phyloP scores from a whole-genome alignment of 2,797 vertebrate genomes.

The Myotis planiceps region DNA sequence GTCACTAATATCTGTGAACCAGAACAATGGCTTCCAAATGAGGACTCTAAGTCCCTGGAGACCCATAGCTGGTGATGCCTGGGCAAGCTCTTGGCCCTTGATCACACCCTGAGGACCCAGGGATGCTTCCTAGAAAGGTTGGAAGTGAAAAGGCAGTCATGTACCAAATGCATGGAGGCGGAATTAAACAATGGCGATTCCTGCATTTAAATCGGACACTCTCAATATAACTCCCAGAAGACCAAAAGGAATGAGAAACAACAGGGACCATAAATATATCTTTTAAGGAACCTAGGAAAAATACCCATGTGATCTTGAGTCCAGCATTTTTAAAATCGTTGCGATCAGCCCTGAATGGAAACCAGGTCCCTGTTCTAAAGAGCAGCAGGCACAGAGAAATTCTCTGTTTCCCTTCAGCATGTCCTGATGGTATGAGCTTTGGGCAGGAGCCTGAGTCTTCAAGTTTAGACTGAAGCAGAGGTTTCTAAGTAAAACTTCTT shows the following conservation, averaged over 20 bases:
- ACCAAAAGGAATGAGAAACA: background rate
- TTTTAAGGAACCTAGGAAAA: constrained; percentile 7
- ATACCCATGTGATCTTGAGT: background rate
- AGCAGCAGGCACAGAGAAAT: background rate
- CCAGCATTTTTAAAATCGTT: background rate
- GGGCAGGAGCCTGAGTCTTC: background rate
- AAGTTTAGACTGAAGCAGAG: background rate
- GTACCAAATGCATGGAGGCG: background rate
- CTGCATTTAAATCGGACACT: background rate
- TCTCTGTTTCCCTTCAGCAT: background rate
- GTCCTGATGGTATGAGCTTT: background rate
- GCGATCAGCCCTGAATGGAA: background rate
- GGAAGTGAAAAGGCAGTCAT: background rate
- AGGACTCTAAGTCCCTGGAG: background rate
- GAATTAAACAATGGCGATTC: background rate
- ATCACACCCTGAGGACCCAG: background rate
- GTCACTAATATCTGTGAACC: constrained; percentile 50
- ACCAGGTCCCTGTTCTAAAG: background rate
- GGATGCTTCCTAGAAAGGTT: background rate
- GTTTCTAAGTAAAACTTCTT: background rate
- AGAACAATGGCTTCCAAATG: constrained; percentile 28
- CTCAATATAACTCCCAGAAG: background rate
- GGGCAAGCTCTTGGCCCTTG: background rate
- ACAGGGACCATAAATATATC: background rate
- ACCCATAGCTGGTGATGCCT: background rate